Evolutionary conservation across 2,888 invertebrate genomes (phyloP).

Genomic region (Pediacus dermestoides): DNA sequence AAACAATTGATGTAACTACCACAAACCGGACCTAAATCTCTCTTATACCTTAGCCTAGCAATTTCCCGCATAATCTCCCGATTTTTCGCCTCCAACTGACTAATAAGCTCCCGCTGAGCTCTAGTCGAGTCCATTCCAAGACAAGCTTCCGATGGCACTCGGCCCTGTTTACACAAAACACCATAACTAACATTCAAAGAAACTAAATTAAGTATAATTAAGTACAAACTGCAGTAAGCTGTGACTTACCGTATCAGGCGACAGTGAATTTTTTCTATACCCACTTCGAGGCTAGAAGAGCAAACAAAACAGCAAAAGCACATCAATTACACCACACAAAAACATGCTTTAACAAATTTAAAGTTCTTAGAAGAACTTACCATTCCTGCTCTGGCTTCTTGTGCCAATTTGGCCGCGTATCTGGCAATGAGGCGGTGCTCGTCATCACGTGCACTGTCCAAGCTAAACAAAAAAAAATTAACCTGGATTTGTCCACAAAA

Average conservation of each 20-base stretch:
- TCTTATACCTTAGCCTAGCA: slow-evolving; percentile 69
- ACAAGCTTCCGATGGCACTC: slow-evolving; percentile 71
- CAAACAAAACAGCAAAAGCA: slow-evolving; percentile 48
- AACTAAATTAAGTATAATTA: slow-evolving; percentile 10
- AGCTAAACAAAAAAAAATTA: slow-evolving; percentile 34
- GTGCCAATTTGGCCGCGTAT: slow-evolving; percentile 93
- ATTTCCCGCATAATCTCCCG: slow-evolving; percentile 95
- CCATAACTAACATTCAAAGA: not conserved
- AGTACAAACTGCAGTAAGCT: slow-evolving; percentile 22
- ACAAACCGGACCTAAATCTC: slow-evolving; percentile 13
- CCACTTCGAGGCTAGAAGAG: slow-evolving; percentile 57
- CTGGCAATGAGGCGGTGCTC: slow-evolving; percentile 95
- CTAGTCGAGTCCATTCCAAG: slow-evolving; percentile 82
- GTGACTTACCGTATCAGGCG: slow-evolving; percentile 61
- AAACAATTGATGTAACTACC: slow-evolving; percentile 5
- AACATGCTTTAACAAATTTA: too few relatives aligned
- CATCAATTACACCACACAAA: slow-evolving; percentile 36
- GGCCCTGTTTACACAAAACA: slow-evolving; percentile 47
- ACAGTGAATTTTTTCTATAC: slow-evolving; percentile 57
- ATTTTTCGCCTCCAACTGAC: slow-evolving; percentile 91
- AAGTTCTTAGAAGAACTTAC: too few relatives aligned
- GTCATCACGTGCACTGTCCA: slow-evolving; percentile 66
- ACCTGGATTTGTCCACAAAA: slow-evolving; percentile 3
- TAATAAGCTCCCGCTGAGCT: slow-evolving; percentile 86
- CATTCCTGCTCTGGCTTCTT: slow-evolving; percentile 76